Conservation (phyloP, 2,888 invertebrate genomes). For the Phorcus lineatus region DNA sequence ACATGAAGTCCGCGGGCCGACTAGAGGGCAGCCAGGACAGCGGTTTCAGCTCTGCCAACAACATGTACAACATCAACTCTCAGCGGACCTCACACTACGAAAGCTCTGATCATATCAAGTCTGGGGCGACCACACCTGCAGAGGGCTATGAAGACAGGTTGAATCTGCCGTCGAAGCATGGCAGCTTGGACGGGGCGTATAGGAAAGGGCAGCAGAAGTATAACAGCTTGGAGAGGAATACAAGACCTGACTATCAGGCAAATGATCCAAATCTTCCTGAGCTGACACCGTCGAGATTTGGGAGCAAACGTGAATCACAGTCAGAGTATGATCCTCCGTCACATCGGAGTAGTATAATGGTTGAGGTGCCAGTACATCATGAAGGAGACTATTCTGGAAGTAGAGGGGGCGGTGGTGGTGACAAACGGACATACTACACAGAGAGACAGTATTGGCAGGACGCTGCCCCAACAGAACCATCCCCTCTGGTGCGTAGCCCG, state of each 20-base stretch:
- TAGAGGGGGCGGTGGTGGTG: neutral
- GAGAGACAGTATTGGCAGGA: slow-evolving; percentile 43
- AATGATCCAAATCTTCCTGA: slow-evolving; percentile 43
- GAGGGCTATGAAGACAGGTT: slow-evolving; percentile 40
- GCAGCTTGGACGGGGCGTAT: slow-evolving; percentile 68
- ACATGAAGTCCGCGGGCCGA: slow-evolving; percentile 46
- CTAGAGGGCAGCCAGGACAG: slow-evolving; percentile 56
- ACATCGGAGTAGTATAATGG: slow-evolving; percentile 32
- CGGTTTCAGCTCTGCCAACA: slow-evolving; percentile 68
- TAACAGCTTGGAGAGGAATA: slow-evolving; percentile 50
- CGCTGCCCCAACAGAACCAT: slow-evolving; percentile 48
- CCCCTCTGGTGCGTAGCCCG: slow-evolving; percentile 54
- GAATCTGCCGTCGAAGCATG: slow-evolving; percentile 56
- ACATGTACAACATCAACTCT: slow-evolving; percentile 75
- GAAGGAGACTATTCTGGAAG: slow-evolving; percentile 35
- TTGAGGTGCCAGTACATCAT: slow-evolving; percentile 60
- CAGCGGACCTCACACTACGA: slow-evolving; percentile 73
- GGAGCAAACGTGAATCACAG: slow-evolving; percentile 62
- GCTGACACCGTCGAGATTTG: slow-evolving; percentile 58
- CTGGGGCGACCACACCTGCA: slow-evolving; percentile 31
- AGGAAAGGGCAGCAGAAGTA: slow-evolving; percentile 38
- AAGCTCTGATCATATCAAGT: slow-evolving; percentile 67
- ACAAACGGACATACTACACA: neutral
- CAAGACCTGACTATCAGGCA: slow-evolving; percentile 44
- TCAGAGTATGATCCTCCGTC: slow-evolving; percentile 53